Evolutionary conservation across 1,140 invertebrate species (phyloP).

Genomic region (Neotoxoptera formosana): DNA sequence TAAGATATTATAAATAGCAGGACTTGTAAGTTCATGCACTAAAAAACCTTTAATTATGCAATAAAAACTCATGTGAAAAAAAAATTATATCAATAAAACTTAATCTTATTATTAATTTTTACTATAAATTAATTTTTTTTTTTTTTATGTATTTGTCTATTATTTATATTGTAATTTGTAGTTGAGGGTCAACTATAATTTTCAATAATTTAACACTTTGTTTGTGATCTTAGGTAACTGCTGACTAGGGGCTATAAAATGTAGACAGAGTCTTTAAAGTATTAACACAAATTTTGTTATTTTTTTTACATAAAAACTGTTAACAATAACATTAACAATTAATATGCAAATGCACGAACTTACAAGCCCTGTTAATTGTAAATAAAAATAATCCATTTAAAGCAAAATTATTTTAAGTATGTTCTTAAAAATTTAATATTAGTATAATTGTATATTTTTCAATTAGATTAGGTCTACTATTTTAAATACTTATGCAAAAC

Average conservation of each 20-base stretch:
- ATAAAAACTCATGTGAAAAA: background rate
- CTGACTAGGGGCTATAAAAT: background rate
- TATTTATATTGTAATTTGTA: too few species aligned
- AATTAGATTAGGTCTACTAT: conserved; percentile 67
- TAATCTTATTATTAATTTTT: too few species aligned
- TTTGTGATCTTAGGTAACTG: background rate
- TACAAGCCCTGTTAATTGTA: background rate
- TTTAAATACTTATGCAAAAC: conserved; percentile 64
- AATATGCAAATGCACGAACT: background rate
- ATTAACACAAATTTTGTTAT: too few species aligned
- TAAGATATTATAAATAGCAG: conserved; percentile 59
- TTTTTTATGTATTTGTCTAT: too few species aligned
- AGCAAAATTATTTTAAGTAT: background rate
- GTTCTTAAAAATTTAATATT: background rate
- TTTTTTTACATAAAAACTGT: background rate
- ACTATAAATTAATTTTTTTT: too few species aligned
- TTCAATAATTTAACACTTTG: background rate
- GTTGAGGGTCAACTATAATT: background rate
- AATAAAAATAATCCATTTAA: background rate
- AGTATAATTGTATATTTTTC: background rate
- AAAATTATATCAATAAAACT: too few species aligned
- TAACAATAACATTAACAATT: background rate
- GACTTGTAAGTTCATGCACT: background rate
- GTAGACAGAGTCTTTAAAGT: background rate
- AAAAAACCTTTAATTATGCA: background rate